Percentiles rank a stretch among this genome's conserved stretches.
Evolutionary conservation across 2,113 vertebrate genomes (phyloP).

Genomic region (Progne subis): DNA sequence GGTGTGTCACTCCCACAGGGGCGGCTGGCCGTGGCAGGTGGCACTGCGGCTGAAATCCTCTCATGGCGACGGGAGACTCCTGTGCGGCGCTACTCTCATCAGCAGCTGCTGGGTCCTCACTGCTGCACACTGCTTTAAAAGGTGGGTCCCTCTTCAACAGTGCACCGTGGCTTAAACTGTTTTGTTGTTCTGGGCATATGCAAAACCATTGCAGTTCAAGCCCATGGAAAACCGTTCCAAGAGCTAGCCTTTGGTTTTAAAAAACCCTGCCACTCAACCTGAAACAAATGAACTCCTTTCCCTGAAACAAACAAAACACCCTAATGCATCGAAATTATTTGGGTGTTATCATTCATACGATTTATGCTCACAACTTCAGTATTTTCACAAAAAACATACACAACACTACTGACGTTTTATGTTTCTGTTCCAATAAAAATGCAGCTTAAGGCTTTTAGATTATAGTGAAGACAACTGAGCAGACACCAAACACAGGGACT

Average conservation of each 20-base stretch:
- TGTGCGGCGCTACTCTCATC: constrained; percentile 94
- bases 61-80: constrained; percentile 86
- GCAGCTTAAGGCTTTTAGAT: not conserved
- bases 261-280: not conserved
- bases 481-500: not conserved
- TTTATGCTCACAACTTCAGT: not conserved
- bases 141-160: constrained; percentile 68
- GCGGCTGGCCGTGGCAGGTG: constrained; percentile 96
- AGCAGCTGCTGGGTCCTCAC: constrained; percentile 96
- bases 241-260: not conserved
- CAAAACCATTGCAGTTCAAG: not conserved
- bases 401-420: not conserved
- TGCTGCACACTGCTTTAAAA: constrained; percentile 97
- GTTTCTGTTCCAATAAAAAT: not conserved
- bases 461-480: not conserved
- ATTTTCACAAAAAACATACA: not conserved
- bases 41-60: constrained; percentile 88
- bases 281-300: not conserved
- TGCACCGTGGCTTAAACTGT: not conserved
- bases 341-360: not conserved
- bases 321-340: not conserved
- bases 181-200: not conserved
- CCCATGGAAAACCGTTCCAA: not conserved
- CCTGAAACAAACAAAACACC: not conserved
- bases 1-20: constrained; percentile 67